Evolutionary conservation across 1,140 invertebrate genomes (phyloP).

Genomic region (Solen grandis): DNA sequence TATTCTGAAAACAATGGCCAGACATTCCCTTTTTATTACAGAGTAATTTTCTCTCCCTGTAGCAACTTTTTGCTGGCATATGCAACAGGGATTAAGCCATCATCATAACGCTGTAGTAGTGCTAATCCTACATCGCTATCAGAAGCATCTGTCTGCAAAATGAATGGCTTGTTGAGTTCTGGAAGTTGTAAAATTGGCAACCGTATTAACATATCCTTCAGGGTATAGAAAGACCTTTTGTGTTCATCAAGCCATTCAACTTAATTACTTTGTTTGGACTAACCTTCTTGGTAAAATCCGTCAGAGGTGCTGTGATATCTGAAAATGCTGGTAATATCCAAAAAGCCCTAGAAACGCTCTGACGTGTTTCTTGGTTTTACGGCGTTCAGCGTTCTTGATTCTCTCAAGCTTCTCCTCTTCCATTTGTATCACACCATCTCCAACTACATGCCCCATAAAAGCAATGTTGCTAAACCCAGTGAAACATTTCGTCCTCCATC

Average conservation of each 20-base stretch:
- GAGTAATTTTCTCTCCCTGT: too few relatives aligned
- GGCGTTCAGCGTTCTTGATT: neutral
- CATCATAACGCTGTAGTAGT: conserved; percentile 59
- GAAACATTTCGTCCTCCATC: conserved; percentile 13
- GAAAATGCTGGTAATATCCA: conserved; percentile 79
- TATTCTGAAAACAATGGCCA: too few relatives aligned
- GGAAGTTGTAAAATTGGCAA: conserved; percentile 64
- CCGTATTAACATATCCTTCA: conserved; percentile 47
- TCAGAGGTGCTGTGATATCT: conserved; percentile 69
- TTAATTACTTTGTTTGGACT: conserved; percentile 12
- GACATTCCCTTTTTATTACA: too few relatives aligned
- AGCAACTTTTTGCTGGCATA: neutral
- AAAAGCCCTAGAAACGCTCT: conserved; percentile 78
- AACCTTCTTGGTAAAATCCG: conserved; percentile 42
- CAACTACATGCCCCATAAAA: too few relatives aligned
- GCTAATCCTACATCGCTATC: conserved; percentile 53
- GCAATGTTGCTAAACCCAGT: neutral
- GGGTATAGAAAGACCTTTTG: conserved; percentile 27
- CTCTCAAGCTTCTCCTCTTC: conserved; percentile 66
- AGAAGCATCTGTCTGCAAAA: too few relatives aligned
- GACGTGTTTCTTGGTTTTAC: conserved; percentile 26
- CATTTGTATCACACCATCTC: conserved; percentile 35
- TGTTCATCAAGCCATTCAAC: conserved; percentile 47
- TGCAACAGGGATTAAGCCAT: conserved; percentile 29
- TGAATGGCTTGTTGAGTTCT: conserved; percentile 65